Percentiles rank a stretch among this genome's conserved stretches.
Conservation (phyloP, 2,888 invertebrate species). For the Cremastobaeus sp. region DNA sequence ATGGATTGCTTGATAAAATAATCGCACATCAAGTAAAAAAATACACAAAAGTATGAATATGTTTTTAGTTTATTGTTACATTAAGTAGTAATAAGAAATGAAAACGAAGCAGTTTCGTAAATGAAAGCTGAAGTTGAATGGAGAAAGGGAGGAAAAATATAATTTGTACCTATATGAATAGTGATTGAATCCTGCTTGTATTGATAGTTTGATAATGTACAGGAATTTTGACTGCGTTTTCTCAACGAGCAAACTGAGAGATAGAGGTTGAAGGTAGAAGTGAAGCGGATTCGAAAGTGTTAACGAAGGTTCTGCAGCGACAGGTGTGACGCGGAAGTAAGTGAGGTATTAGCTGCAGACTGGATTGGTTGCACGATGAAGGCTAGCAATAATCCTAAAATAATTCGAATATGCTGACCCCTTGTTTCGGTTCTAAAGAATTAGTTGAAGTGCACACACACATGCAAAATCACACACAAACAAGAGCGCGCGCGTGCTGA, state of each 20-base stretch:
- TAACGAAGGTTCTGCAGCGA: constrained; percentile 72
- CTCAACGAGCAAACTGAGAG: constrained; percentile 75
- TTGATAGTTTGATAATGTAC: constrained; percentile 73
- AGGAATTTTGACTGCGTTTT: constrained; percentile 76
- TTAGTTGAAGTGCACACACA: constrained; percentile 67
- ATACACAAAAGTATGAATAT: too few species aligned
- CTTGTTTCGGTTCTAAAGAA: constrained; percentile 61
- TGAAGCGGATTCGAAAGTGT: constrained; percentile 71
- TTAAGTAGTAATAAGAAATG: too few species aligned
- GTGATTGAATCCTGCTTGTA: constrained; percentile 62
- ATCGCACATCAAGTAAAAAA: too few species aligned
- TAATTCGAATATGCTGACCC: constrained; percentile 63
- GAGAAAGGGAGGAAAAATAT: constrained; percentile 11
- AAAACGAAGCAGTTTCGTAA: neutral
- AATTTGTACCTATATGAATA: constrained; percentile 6
- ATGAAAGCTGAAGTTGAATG: neutral
- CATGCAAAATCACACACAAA: constrained; percentile 37
- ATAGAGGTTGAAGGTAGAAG: constrained; percentile 76
- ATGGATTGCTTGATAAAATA: too few species aligned
- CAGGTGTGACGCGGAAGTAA: constrained; percentile 74
- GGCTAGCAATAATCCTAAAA: constrained; percentile 66
- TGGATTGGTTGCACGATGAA: constrained; percentile 71
- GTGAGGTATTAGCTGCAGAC: constrained; percentile 71
- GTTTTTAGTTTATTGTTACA: too few species aligned
- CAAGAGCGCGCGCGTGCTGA: too few species aligned